Evolutionary conservation across 2,113 vertebrate species (phyloP).

Genomic region (Mormyrus lacerda): DNA sequence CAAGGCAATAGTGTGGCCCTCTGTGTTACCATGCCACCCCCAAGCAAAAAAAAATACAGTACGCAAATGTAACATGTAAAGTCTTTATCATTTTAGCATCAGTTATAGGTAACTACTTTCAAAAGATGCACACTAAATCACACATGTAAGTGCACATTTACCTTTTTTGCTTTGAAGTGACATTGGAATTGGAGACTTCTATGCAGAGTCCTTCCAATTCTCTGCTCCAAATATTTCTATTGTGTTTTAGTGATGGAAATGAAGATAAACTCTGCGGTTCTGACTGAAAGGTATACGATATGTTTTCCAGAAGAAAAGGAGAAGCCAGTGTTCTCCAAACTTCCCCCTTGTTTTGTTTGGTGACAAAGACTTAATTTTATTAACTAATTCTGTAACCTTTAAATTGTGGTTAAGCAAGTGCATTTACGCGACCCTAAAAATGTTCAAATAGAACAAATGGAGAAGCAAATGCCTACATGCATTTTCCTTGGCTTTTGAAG

Average conservation of each 20-base stretch:
- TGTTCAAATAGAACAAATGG: background rate
- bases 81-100: background rate
- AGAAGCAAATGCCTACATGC: background rate
- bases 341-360: slow-evolving; percentile 26
- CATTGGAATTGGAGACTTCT: slow-evolving; percentile 29
- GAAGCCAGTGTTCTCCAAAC: slow-evolving; percentile 28
- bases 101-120: background rate
- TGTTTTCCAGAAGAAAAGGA: slow-evolving; percentile 35
- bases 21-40: background rate
- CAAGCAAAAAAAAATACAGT: background rate
- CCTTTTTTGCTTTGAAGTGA: slow-evolving; percentile 29
- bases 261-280: slow-evolving; percentile 23
- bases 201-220: background rate
- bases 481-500: background rate
- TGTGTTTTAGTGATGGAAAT: slow-evolving; percentile 19
- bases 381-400: slow-evolving; percentile 41
- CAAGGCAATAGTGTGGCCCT: background rate
- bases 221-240: slow-evolving; percentile 30
- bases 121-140: background rate
- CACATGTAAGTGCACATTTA: background rate
- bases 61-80: background rate
- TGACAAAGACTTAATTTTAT: slow-evolving; percentile 14
- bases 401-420: slow-evolving; percentile 43
- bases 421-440: background rate
- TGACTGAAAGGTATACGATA: slow-evolving; percentile 28